Percentiles rank a stretch among this genome's conserved stretches.
Evolutionary conservation across 2,113 vertebrate species (phyloP).

Genomic region (Anhinga rufa): DNA sequence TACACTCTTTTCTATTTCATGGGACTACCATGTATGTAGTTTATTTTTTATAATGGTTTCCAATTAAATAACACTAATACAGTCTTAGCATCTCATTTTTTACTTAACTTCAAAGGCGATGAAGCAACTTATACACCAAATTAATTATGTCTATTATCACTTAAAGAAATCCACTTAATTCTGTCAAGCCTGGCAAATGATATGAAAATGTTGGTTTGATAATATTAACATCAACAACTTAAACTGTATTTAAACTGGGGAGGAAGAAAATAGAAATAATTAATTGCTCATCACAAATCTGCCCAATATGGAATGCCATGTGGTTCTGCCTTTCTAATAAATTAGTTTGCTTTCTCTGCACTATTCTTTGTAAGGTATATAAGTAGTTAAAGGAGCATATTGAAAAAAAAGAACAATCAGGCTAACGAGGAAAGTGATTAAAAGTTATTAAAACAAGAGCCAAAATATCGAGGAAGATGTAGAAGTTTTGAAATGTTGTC

Average conservation of each 20-base stretch:
- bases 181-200: conserved; percentile 47
- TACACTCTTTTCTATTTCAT: not conserved
- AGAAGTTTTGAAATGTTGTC: not conserved
- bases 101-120: conserved; percentile 28
- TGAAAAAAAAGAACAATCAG: conserved; percentile 51
- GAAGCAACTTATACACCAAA: conserved; percentile 49
- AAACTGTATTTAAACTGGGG: conserved; percentile 63
- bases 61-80: conserved; percentile 51
- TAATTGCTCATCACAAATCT: conserved; percentile 66
- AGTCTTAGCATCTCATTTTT: conserved; percentile 54
- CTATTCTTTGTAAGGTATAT: conserved; percentile 11
- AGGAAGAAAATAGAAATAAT: conserved; percentile 65
- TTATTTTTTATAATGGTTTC: conserved; percentile 43
- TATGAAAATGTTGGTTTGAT: conserved; percentile 34
- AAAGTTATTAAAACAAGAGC: conserved; percentile 36
- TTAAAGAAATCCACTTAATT: conserved; percentile 60
- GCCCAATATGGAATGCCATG: conserved; percentile 66
- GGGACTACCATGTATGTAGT: not conserved
- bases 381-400: conserved; percentile 37
- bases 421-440: not conserved
- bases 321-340: conserved; percentile 57
- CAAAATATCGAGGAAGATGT: not conserved
- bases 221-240: conserved; percentile 47
- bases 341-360: conserved; percentile 37
- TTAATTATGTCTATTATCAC: conserved; percentile 64